These are phyloP conservation scores for Proisotoma minuta DNA, from an alignment of 2,888 invertebrate genomes.

Conservation along the genomic window DNA sequence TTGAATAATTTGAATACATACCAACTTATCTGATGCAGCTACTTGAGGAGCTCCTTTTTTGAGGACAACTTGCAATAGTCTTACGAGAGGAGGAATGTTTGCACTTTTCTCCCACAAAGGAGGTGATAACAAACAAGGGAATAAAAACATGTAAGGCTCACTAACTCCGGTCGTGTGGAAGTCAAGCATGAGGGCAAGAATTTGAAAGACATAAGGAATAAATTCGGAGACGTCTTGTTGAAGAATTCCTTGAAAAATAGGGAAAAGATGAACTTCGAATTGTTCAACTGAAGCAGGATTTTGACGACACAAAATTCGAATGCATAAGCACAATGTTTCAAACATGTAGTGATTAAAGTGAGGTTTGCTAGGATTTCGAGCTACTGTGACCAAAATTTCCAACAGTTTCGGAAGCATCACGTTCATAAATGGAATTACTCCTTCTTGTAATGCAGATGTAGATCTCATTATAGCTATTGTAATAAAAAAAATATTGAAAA, in stretches of 20 bases:
- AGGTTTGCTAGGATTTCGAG: conserved; percentile 92
- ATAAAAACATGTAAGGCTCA: conserved; percentile 79
- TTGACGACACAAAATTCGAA: conserved; percentile 80
- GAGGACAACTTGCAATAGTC: conserved; percentile 84
- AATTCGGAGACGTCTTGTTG: conserved; percentile 95
- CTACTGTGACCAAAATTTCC: conserved; percentile 71
- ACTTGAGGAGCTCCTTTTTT: conserved; percentile 67
- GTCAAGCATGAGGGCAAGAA: conserved; percentile 85
- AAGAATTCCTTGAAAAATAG: conserved; percentile 89
- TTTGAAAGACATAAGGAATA: conserved; percentile 97
- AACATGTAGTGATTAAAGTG: conserved; percentile 98
- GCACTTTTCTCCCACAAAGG: conserved; percentile 89
- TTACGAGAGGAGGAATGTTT: conserved; percentile 87
- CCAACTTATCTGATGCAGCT: conserved; percentile 65
- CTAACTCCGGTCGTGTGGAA: conserved; percentile 62
- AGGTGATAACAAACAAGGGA: conserved; percentile 84
- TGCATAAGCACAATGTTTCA: conserved; percentile 83
- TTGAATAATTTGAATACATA: conserved; percentile 52
- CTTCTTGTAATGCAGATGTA: conserved; percentile 74
- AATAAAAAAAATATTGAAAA: conserved; percentile 47
- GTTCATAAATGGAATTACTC: conserved; percentile 71
- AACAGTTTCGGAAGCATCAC: conserved; percentile 80
- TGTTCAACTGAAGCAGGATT: conserved; percentile 73
- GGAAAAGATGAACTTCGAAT: conserved; percentile 89
- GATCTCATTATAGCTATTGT: conserved; percentile 89